Percentiles rank a stretch among this genome's conserved stretches.
Evolutionary conservation across 2,797 vertebrate genomes (phyloP).

Genomic region (Semaprochilodus insignis): DNA sequence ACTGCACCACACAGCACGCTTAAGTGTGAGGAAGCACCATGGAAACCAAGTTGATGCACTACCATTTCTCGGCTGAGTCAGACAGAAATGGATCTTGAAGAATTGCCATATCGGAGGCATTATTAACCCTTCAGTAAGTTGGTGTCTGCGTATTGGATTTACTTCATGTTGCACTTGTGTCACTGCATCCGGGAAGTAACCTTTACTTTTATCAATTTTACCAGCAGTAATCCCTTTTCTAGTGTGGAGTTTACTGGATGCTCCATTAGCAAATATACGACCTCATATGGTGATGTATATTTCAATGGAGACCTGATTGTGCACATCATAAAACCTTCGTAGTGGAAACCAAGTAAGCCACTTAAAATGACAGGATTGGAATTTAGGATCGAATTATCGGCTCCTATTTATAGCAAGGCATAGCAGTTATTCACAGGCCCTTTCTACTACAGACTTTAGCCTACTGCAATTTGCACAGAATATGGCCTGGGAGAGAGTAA

Average conservation of each 20-base stretch:
- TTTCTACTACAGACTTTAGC: background rate
- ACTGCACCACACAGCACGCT: too few species aligned
- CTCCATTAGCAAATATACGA: background rate
- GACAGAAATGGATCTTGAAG: too few species aligned
- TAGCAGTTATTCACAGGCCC: constrained; percentile 8
- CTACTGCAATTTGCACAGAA: constrained; percentile 6
- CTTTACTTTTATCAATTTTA: too few species aligned
- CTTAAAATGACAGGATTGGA: constrained; percentile 32
- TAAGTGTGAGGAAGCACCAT: too few species aligned
- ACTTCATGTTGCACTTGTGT: too few species aligned
- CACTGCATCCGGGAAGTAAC: too few species aligned
- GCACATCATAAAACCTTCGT: background rate
- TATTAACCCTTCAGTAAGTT: too few species aligned
- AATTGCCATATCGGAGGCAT: too few species aligned
- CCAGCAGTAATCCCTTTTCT: background rate
- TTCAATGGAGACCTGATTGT: constrained; percentile 10
- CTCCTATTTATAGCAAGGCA: constrained; percentile 12
- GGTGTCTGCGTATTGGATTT: too few species aligned
- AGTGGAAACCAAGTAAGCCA: constrained; percentile 8
- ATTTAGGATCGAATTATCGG: constrained; percentile 32
- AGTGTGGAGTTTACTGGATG: background rate
- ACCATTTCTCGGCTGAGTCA: too few species aligned
- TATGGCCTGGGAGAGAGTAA: background rate
- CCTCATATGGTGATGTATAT: background rate
- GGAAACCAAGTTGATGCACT: too few species aligned